These are phyloP conservation scores for Gopherus evgoodei DNA, from an alignment of 2,113 vertebrate species.

Conservation along the genomic window DNA sequence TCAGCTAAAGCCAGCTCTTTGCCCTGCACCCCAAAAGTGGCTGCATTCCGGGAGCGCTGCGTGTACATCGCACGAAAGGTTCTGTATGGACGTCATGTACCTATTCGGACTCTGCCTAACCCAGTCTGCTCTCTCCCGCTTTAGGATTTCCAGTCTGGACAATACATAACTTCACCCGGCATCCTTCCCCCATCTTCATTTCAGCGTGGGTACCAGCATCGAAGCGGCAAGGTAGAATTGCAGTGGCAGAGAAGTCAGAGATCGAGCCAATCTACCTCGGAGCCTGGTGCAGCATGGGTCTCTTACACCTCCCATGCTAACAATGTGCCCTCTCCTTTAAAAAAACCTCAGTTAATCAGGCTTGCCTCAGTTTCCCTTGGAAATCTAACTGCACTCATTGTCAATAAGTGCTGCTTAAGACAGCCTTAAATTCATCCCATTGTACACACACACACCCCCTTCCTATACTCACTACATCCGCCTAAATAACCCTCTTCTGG, in stretches of 20 bases:
- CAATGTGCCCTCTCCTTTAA: background rate
- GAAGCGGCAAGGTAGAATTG: background rate
- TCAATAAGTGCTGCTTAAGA: background rate
- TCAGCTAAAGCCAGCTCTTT: background rate
- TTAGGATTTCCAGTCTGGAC: background rate
- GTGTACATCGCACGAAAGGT: background rate
- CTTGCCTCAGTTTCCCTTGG: background rate
- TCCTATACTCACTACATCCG: background rate
- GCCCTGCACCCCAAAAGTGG: background rate
- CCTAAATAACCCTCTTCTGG: background rate
- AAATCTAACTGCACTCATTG: background rate
- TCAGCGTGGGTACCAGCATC: background rate
- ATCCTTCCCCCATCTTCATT: background rate
- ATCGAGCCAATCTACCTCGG: background rate
- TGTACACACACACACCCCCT: background rate
- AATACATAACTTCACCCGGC: background rate
- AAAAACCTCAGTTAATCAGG: background rate
- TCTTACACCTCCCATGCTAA: background rate
- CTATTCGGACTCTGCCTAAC: background rate
- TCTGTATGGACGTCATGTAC: background rate
- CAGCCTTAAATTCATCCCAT: background rate
- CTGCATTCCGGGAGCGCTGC: background rate
- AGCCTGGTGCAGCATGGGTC: background rate
- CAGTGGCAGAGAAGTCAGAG: background rate
- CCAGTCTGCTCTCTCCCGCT: background rate